Evolutionary conservation across 2,113 vertebrate species (phyloP).

Genomic region (Myrmophylax atrothorax): DNA sequence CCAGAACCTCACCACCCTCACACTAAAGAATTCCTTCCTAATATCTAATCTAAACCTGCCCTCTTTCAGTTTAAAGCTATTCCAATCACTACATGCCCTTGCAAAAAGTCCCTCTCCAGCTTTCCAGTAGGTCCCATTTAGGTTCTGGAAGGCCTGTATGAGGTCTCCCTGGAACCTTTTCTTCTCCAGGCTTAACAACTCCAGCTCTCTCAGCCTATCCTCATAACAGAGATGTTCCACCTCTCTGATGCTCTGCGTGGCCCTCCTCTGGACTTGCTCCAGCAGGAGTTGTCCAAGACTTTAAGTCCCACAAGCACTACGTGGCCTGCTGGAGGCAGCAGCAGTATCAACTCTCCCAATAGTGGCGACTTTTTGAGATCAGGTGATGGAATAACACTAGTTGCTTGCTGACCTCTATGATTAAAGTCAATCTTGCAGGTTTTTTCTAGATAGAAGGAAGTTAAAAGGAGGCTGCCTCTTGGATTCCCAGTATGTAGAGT

Average conservation of each 20-base stretch:
- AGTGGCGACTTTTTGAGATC: background rate
- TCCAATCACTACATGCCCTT: background rate
- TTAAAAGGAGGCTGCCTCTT: background rate
- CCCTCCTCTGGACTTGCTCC: background rate
- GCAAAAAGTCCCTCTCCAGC: background rate
- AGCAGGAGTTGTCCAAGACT: background rate
- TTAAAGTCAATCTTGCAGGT: background rate
- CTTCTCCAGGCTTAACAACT: background rate
- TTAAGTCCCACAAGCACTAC: background rate
- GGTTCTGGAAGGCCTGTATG: background rate
- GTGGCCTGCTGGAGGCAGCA: rapidly evolving
- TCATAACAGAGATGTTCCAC: background rate
- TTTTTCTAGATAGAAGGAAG: background rate
- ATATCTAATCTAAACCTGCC: background rate
- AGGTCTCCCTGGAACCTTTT: background rate
- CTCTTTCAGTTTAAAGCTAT: background rate
- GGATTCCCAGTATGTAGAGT: background rate
- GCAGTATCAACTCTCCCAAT: background rate
- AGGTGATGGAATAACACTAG: background rate
- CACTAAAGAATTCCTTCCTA: background rate
- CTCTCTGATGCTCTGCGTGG: background rate
- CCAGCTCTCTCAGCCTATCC: background rate
- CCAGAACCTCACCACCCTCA: background rate
- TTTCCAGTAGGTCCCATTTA: background rate
- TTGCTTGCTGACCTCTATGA: background rate